phyloP scores from a whole-genome alignment of 2,113 vertebrate species.

The Notarius lentiginosus region DNA sequence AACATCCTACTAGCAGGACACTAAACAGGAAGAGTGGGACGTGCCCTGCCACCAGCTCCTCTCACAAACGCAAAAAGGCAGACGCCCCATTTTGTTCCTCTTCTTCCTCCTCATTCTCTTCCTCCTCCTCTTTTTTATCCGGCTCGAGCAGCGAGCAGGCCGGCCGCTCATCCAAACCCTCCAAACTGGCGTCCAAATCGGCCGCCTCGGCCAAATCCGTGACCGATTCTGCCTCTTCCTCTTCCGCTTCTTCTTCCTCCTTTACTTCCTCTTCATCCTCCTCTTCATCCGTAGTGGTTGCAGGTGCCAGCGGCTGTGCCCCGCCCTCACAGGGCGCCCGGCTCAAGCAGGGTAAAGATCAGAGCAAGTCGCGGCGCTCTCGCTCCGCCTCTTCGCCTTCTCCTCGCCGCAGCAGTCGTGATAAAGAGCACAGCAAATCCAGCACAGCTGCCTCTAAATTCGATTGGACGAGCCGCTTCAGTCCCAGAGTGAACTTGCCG shows the following conservation, averaged over 20 bases:
- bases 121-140: conserved; percentile 55
- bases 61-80: conserved; percentile 96
- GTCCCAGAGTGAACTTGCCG: conserved; percentile 97
- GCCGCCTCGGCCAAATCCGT: conserved; percentile 99
- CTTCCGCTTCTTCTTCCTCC: conserved; percentile 82
- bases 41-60: conserved; percentile 67
- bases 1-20: conserved; percentile 85
- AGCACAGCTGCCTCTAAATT: conserved; percentile 96
- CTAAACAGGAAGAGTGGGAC: conserved; percentile 89
- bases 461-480: conserved; percentile 98
- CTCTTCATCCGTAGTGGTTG: conserved; percentile 88
- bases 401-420: conserved; percentile 93
- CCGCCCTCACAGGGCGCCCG: conserved; percentile 83
- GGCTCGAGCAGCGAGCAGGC: conserved; percentile 86
- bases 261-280: conserved; percentile 89
- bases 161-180: conserved; percentile 91
- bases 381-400: conserved; percentile 97
- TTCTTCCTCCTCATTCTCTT: conserved; percentile 44
- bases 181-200: conserved; percentile 99
- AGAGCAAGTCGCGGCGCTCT: conserved; percentile 93
- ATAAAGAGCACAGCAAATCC: conserved; percentile 85
- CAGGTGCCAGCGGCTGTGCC: conserved; percentile 79
- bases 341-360: conserved; percentile 98
- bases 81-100: conserved; percentile 67
- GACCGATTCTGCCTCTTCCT: conserved; percentile 90